Percentiles rank a stretch among this genome's conserved stretches.
These are phyloP conservation scores for Aplysina aerophoba DNA, from an alignment of 37 sponge, comb jelly and placozoan species.

Conservation along the genomic window DNA sequence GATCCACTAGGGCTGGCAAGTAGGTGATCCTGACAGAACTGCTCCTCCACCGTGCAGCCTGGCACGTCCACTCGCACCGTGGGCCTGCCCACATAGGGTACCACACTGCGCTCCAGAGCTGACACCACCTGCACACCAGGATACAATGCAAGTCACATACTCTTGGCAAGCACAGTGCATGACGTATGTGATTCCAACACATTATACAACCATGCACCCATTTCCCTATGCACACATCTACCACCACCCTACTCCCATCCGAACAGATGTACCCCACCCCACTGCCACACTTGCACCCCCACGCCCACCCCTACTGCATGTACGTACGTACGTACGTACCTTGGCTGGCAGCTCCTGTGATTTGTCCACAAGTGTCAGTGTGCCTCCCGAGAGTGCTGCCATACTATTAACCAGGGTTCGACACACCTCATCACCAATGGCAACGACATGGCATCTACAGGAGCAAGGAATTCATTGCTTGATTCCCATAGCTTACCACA, in stretches of 20 bases:
- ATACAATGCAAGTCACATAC: not conserved
- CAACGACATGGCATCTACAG: conserved; percentile 76
- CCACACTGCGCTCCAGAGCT: not conserved
- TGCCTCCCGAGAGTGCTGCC: conserved; percentile 57
- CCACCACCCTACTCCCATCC: too few relatives aligned
- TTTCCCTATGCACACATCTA: conserved; percentile 5
- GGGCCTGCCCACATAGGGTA: not conserved
- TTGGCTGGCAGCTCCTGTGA: not conserved
- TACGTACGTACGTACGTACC: not conserved
- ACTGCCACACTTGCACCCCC: conserved; percentile 21
- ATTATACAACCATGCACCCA: not conserved
- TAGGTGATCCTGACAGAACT: not conserved
- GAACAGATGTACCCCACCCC: too few relatives aligned
- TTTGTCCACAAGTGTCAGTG: not conserved
- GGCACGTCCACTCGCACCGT: not conserved
- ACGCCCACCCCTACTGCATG: not conserved
- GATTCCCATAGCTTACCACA: too few relatives aligned
- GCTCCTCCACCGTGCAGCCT: not conserved
- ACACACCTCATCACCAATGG: conserved; percentile 69
- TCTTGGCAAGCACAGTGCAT: not conserved
- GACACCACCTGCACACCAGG: not conserved
- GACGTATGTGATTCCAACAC: not conserved
- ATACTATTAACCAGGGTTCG: conserved; percentile 58
- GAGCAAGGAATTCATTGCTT: not conserved
- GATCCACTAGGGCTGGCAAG: not conserved